These are phyloP conservation scores for Porphyrio hochstetteri DNA, from an alignment of 2,113 vertebrate genomes.

Conservation along the genomic window DNA sequence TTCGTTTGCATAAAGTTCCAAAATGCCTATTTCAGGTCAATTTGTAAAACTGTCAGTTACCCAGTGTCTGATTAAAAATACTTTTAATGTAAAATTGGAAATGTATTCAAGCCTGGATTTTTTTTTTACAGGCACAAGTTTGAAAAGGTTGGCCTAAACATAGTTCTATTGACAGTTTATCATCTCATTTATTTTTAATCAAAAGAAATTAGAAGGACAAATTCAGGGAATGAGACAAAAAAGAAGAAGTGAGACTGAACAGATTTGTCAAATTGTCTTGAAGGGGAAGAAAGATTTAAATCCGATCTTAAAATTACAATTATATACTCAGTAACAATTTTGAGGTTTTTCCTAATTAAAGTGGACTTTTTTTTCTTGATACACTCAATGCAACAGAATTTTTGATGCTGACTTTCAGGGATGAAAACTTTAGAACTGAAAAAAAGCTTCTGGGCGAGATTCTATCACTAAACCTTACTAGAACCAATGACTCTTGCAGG, in stretches of 20 bases:
- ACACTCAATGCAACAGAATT: background rate
- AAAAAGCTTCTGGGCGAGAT: background rate
- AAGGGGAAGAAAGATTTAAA: background rate
- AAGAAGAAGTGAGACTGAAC: background rate
- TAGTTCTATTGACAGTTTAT: background rate
- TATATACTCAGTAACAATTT: background rate
- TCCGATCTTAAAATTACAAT: background rate
- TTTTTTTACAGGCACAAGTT: background rate
- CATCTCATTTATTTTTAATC: background rate
- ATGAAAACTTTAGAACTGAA: background rate
- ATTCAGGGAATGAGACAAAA: background rate
- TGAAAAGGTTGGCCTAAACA: background rate
- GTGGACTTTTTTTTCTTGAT: background rate
- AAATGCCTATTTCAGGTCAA: background rate
- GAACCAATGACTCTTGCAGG: background rate
- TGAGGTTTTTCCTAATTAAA: background rate
- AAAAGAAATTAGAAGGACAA: background rate
- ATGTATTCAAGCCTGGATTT: background rate
- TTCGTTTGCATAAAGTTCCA: background rate
- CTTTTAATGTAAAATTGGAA: background rate
- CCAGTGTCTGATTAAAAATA: background rate
- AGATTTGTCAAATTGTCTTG: background rate
- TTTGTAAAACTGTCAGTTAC: background rate
- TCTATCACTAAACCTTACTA: background rate
- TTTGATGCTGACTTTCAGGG: background rate